These are phyloP conservation scores for Phyllotreta striolata DNA, from an alignment of 2,888 invertebrate species.

Conservation along the genomic window DNA sequence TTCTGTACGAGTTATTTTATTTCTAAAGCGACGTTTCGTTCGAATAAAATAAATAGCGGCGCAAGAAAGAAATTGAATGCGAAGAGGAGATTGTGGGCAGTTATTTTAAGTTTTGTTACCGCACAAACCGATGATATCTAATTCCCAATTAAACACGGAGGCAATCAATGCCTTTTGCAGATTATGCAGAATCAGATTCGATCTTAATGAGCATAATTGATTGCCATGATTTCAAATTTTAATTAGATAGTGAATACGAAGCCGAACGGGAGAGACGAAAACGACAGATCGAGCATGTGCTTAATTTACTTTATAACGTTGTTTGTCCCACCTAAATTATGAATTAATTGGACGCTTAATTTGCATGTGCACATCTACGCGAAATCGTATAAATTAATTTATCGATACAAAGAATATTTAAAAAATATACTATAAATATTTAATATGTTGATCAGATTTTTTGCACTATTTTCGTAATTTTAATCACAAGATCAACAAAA, in stretches of 20 bases:
- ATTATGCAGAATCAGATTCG: slow-evolving; percentile 29
- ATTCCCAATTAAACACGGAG: slow-evolving; percentile 25
- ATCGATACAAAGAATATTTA: background rate
- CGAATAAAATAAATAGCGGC: too few species aligned
- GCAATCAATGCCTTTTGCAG: slow-evolving; percentile 30
- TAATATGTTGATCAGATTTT: too few species aligned
- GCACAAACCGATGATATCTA: slow-evolving; percentile 22
- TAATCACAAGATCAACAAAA: too few species aligned
- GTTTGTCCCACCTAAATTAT: slow-evolving; percentile 9
- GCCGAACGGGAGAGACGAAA: slow-evolving; percentile 5
- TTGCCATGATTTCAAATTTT: slow-evolving; percentile 27
- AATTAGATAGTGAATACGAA: slow-evolving; percentile 28
- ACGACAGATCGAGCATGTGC: slow-evolving; percentile 7
- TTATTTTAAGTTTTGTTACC: too few species aligned
- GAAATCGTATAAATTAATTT: background rate
- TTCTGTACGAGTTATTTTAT: too few species aligned
- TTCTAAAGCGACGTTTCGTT: too few species aligned
- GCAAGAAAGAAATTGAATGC: too few species aligned
- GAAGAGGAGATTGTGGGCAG: too few species aligned
- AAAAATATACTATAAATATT: too few species aligned
- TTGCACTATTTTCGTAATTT: too few species aligned
- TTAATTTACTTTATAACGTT: slow-evolving; percentile 14
- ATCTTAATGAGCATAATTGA: slow-evolving; percentile 29
- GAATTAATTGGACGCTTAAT: slow-evolving; percentile 21
- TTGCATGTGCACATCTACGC: slow-evolving; percentile 7